Base-by-base conservation (phyloP, 2,113 vertebrate genomes). In the Setophaga kirtlandii region DNA sequence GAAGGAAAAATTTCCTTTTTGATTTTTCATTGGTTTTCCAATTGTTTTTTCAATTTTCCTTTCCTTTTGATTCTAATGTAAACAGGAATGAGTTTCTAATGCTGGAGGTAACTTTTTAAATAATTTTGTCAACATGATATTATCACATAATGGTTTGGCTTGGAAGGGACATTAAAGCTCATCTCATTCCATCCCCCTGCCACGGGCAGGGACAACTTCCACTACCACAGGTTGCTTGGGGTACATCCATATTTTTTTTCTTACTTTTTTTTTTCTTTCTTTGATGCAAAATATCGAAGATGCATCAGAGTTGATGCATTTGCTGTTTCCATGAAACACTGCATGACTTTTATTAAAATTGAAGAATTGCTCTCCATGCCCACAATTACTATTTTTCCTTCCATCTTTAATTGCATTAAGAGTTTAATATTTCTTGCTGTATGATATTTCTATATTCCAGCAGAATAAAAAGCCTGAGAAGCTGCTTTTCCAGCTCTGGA, bases 271-370 rank as follows among this genome's bases (percentile, higher is more conserved):
- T 58, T n/a, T 56, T 56, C 55, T 11, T 58, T n/a, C 33, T n/a
- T n/a, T n/a, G 55, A n/a, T 23, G 47, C 76, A 55, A 37, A 86
- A 83, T 87, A 55, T 7, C 77, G 49, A 68, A 56, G 53, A 21
- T 35, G 8, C 18, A 37, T 55, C 69, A n/a, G 21, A 52, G 24
- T 52, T 92, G 33, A 56, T 82, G 2, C 2, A 42, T 68, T 67
- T 67, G 2, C 41, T 68, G 31, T 76, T 91, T 49, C 24, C 31
- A 7, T 49, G 37, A 73, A 87, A 49, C 0, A 0, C 31, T 18
- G 31, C 20, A 44, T 87, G 31, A 18, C 11, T 89, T 55, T 10
- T 56, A 37, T 24, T 82, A 46, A 67, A 87, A 62, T 6, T 10
- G 24, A 68, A 81, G 52, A 71, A 53, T 37, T 2, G 0, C n/a